Conservation (phyloP, 37 sponge, comb jelly and placozoan species). For the Aplysina aerophoba region DNA sequence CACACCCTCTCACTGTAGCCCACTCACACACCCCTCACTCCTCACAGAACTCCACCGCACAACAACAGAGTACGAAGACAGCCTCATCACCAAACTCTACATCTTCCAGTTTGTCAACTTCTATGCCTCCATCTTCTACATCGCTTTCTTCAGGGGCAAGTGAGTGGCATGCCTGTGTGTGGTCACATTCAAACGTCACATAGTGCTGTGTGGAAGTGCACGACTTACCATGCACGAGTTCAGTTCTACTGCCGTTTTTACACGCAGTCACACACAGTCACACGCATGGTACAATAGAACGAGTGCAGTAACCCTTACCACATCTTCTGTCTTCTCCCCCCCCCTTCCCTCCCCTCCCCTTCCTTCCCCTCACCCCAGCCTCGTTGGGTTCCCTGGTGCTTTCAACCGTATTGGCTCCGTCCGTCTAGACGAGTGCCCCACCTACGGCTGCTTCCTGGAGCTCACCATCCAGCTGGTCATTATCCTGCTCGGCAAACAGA, state of each 20-base stretch:
- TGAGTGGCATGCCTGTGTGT: constrained; percentile 29
- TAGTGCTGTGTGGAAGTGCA: too few species aligned
- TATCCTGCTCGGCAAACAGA: constrained; percentile 94
- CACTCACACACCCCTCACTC: not conserved
- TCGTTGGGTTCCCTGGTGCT: constrained; percentile 78
- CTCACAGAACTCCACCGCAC: constrained; percentile 94
- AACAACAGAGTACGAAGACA: constrained; percentile 96
- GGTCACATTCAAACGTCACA: too few species aligned
- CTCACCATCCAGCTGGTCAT: constrained; percentile 92
- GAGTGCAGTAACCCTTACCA: too few species aligned
- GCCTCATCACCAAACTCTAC: constrained; percentile 93
- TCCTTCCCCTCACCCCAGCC: not conserved
- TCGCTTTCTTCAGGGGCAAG: constrained; percentile 96
- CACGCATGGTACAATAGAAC: too few species aligned
- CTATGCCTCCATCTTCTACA: constrained; percentile 91
- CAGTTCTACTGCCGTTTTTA: too few species aligned
- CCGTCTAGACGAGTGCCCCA: constrained; percentile 93
- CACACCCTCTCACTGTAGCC: not conserved
- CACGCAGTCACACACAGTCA: too few species aligned
- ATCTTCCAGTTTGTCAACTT: constrained; percentile 94
- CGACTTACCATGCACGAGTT: too few species aligned
- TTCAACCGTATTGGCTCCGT: constrained; percentile 68
- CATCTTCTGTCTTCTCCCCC: not conserved
- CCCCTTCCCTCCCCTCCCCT: not conserved
- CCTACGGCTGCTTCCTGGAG: constrained; percentile 96